phyloP scores from a whole-genome alignment of 2,888 invertebrate species.

The Callinectes sapidus region DNA sequence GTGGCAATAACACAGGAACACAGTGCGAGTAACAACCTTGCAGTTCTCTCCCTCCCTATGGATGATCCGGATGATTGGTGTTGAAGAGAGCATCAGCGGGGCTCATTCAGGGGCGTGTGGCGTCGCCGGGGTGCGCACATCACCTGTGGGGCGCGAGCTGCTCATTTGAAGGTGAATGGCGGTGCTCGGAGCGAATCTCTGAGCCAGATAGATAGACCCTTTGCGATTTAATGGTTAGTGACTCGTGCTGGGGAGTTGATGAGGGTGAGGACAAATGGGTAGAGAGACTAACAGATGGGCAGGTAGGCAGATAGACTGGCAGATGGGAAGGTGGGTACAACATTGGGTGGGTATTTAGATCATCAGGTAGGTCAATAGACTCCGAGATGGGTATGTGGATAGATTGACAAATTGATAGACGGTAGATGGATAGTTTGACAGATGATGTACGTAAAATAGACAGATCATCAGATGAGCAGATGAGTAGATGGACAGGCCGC shows the following conservation, averaged over 20 bases:
- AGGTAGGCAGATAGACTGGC: background rate
- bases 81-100: background rate
- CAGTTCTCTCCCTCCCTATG: background rate
- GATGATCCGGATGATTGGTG: constrained; percentile 6
- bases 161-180: background rate
- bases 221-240: background rate
- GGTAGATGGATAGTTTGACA: background rate
- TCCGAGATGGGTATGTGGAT: background rate
- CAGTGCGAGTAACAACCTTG: background rate
- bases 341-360: too few relatives aligned
- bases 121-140: background rate
- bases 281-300: background rate
- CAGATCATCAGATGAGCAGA: background rate
- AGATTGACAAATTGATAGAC: background rate
- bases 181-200: background rate
- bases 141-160: background rate
- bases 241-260: background rate
- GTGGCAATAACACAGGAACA: background rate
- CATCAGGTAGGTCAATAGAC: too few relatives aligned
- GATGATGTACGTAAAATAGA: background rate
- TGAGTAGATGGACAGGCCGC: background rate
- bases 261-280: background rate
- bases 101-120: background rate
- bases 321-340: background rate
- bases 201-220: too few relatives aligned